phyloP scores from a whole-genome alignment of 1,140 invertebrate species.

The Sipha flava region DNA sequence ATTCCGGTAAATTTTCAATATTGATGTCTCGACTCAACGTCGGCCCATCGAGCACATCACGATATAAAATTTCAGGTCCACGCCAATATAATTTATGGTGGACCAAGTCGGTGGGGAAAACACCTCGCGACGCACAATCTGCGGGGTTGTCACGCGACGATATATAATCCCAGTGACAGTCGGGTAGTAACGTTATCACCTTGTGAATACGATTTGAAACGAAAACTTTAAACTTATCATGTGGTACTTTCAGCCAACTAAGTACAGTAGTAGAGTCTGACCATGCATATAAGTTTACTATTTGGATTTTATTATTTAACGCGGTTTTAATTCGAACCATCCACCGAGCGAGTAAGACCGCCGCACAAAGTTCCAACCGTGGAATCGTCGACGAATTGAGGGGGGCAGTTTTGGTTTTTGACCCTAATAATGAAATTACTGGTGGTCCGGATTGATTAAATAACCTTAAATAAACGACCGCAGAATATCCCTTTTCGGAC shows the following conservation, averaged over 20 bases:
- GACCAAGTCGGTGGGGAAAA: background rate
- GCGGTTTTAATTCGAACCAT: background rate
- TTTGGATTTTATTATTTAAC: background rate
- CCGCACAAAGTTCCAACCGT: no score
- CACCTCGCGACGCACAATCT: background rate
- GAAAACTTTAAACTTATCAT: background rate
- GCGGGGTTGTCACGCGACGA: no score
- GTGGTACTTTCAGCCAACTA: background rate
- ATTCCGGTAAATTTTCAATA: no score
- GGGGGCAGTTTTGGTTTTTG: background rate
- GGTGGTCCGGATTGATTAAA: background rate
- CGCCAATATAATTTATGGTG: background rate
- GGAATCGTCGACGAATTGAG: background rate
- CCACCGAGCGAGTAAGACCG: background rate
- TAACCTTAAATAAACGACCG: background rate
- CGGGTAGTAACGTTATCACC: background rate
- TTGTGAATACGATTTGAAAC: background rate
- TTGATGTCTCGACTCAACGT: no score
- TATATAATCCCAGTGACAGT: background rate
- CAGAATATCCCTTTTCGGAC: background rate
- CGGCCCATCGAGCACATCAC: no score
- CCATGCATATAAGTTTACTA: background rate
- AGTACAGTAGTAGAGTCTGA: background rate
- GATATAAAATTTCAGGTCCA: no score
- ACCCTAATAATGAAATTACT: background rate